A percentile compares a stretch with the other conserved stretches of the same genome.
Evolutionary conservation across 2,113 vertebrate species (phyloP).

Genomic region (Acrocephalus arundinaceus): DNA sequence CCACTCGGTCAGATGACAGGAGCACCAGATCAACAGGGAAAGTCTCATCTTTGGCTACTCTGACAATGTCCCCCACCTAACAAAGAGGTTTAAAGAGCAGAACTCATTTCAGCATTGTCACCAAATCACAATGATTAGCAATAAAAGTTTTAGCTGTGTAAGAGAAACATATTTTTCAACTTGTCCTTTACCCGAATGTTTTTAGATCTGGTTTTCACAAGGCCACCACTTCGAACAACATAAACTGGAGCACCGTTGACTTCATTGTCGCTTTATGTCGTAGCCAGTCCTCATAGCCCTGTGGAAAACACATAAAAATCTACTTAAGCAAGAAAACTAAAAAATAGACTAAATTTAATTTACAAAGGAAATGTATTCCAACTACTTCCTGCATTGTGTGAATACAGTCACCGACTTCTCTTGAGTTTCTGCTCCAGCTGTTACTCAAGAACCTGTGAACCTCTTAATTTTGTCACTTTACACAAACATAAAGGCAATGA

Average conservation of each 20-base stretch:
- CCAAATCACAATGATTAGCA: not conserved
- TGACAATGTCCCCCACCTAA: slow-evolving; percentile 96
- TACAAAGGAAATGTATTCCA: not conserved
- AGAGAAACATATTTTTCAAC: not conserved
- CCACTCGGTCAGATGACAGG: slow-evolving; percentile 89
- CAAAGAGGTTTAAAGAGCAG: not conserved
- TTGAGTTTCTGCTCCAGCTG: not conserved
- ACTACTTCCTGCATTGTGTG: not conserved
- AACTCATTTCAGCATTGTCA: not conserved
- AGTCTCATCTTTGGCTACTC: slow-evolving; percentile 98
- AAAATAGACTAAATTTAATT: not conserved
- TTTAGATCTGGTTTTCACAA: slow-evolving; percentile 97
- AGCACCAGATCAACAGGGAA: slow-evolving; percentile 94
- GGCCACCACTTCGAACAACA: slow-evolving; percentile 95
- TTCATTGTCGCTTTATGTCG: slow-evolving; percentile 98
- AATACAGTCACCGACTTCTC: not conserved
- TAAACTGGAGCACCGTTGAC: slow-evolving; percentile 97
- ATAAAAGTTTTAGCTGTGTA: not conserved
- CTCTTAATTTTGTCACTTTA: not conserved
- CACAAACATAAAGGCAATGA: not conserved
- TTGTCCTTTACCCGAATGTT: slow-evolving; percentile 86
- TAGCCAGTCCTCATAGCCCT: slow-evolving; percentile 99
- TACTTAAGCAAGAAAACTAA: not conserved
- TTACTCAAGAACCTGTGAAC: not conserved
- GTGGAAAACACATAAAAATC: slow-evolving; percentile 13